These are phyloP conservation scores for Ceyx margarethae DNA, from an alignment of 2,113 vertebrate genomes.

Conservation along the genomic window DNA sequence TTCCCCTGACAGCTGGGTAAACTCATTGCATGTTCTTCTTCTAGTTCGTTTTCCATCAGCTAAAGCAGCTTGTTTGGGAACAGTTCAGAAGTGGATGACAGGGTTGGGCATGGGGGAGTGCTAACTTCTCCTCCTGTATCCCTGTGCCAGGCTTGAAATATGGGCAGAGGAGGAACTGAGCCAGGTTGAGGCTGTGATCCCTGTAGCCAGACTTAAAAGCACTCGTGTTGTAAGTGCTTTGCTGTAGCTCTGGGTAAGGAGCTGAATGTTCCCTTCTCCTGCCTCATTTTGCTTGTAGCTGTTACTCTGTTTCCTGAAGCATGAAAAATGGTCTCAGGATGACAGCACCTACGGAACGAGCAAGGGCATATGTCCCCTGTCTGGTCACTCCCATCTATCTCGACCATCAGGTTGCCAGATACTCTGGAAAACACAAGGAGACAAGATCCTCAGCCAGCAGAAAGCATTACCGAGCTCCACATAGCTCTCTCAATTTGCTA, in stretches of 20 bases:
- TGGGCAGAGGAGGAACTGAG: neutral
- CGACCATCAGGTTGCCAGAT: neutral
- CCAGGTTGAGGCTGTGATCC: neutral
- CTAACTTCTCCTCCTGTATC: neutral
- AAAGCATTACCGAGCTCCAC: fast-evolving
- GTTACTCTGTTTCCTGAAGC: neutral
- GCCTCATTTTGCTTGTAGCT: neutral
- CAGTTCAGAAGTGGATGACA: neutral
- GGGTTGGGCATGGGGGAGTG: neutral
- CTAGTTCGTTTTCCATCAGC: neutral
- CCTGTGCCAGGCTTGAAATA: neutral
- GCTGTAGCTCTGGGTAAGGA: neutral
- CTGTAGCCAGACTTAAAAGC: neutral
- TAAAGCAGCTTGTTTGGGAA: neutral
- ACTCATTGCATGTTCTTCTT: neutral
- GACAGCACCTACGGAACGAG: neutral
- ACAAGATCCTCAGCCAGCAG: neutral
- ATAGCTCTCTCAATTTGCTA: fast-evolving
- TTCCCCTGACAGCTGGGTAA: neutral
- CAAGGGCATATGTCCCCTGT: fast-evolving
- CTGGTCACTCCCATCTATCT: neutral
- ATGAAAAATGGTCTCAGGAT: fast-evolving
- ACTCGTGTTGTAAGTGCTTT: neutral
- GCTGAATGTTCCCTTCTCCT: neutral
- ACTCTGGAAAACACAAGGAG: fast-evolving